Conservation (phyloP, 2,797 vertebrate genomes). For the Melanotaenia boesemani region DNA sequence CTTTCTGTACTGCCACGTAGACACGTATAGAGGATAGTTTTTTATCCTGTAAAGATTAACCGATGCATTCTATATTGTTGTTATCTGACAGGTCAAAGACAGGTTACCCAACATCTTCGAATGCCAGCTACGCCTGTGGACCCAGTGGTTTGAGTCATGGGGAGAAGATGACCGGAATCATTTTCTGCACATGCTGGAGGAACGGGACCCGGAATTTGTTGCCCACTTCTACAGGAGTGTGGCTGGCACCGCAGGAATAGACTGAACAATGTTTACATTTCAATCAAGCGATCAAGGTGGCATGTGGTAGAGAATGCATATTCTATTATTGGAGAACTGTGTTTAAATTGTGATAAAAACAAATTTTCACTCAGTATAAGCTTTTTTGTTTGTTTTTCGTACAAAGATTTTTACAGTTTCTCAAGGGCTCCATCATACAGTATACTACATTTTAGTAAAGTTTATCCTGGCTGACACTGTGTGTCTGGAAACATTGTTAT, state of each 20-base stretch:
- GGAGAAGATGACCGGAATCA: slow-evolving; percentile 89
- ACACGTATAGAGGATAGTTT: background rate
- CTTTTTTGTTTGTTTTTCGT: slow-evolving; percentile 13
- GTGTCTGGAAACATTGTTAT: background rate
- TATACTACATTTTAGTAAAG: slow-evolving; percentile 2
- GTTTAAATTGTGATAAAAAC: background rate
- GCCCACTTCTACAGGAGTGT: slow-evolving; percentile 87
- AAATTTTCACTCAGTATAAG: slow-evolving; percentile 8
- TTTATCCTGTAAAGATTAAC: slow-evolving; percentile 3
- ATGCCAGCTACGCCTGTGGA: slow-evolving; percentile 93
- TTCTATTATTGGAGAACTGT: background rate
- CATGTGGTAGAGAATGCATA: background rate
- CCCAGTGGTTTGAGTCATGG: slow-evolving; percentile 94
- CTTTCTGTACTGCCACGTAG: background rate
- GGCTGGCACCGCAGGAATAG: slow-evolving; percentile 86
- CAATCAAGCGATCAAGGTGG: background rate
- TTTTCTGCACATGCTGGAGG: slow-evolving; percentile 87
- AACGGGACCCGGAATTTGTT: slow-evolving; percentile 85
- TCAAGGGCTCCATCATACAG: background rate
- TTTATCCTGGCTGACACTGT: background rate
- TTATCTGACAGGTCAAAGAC: slow-evolving; percentile 80
- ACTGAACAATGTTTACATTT: slow-evolving; percentile 62
- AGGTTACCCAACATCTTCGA: slow-evolving; percentile 89
- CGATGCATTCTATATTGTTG: background rate
- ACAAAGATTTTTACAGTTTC: slow-evolving; percentile 14